Evolutionary conservation across 2,797 vertebrate species (phyloP).

Genomic region (Acipenser oxyrinchus): DNA sequence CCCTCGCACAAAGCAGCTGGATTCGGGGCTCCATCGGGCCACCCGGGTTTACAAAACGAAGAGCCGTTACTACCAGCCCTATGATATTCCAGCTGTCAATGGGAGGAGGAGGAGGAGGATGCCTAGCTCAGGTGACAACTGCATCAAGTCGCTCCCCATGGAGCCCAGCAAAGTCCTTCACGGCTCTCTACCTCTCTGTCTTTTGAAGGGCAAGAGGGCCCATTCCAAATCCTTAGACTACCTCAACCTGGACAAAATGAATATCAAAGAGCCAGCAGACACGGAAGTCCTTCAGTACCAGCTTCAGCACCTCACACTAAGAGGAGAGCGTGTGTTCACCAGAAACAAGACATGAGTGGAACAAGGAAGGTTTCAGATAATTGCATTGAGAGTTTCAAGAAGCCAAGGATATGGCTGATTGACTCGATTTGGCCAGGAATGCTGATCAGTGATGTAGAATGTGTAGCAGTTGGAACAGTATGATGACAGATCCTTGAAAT

Average conservation of each 20-base stretch:
- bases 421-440: slow-evolving; percentile 16
- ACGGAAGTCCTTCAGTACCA: slow-evolving; percentile 89
- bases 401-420: slow-evolving; percentile 10
- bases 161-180: slow-evolving; percentile 72
- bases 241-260: slow-evolving; percentile 96
- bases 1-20: slow-evolving; percentile 62
- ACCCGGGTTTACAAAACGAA: slow-evolving; percentile 77
- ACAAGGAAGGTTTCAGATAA: not conserved
- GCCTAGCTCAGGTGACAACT: slow-evolving; percentile 88
- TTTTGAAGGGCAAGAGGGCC: slow-evolving; percentile 83
- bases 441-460: slow-evolving; percentile 38
- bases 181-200: slow-evolving; percentile 77
- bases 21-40: slow-evolving; percentile 67
- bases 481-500: slow-evolving; percentile 33
- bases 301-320: slow-evolving; percentile 85
- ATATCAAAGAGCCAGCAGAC: slow-evolving; percentile 80
- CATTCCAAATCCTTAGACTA: slow-evolving; percentile 96
- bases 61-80: slow-evolving; percentile 86
- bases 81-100: slow-evolving; percentile 80
- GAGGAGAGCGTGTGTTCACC: slow-evolving; percentile 79
- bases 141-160: slow-evolving; percentile 66
- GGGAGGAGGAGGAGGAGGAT: slow-evolving; percentile 79
- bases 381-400: not conserved
- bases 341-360: slow-evolving; percentile 82
- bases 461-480: slow-evolving; percentile 30